Evolutionary conservation across 2,113 vertebrate genomes (phyloP).

Genomic region (Dolichallabes microphthalmus): DNA sequence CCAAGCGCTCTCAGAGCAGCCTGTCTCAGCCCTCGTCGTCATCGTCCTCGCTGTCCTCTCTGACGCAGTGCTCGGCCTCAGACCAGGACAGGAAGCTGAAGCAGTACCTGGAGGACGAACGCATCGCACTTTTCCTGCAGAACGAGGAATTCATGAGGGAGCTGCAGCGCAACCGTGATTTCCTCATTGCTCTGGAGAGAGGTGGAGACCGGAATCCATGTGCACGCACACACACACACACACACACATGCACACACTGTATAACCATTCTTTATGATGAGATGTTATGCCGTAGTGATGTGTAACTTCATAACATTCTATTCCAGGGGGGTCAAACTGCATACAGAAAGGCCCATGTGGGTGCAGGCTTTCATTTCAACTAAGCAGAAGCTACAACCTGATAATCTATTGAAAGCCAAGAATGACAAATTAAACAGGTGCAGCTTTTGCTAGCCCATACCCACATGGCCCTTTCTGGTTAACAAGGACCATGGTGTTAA

Average conservation of each 20-base stretch:
- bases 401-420: no score
- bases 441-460: no score
- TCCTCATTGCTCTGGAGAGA: conserved; percentile 92
- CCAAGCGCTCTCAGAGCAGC: conserved; percentile 68
- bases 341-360: no score
- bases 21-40: conserved; percentile 67
- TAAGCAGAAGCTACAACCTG: no score
- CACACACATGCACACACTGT: background rate
- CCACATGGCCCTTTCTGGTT: no score
- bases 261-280: background rate
- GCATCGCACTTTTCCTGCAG: conserved; percentile 94
- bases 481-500: background rate
- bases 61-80: conserved; percentile 57
- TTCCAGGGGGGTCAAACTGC: no score
- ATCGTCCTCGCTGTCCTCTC: conserved; percentile 64
- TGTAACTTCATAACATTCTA: no score
- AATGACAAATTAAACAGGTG: no score
- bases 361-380: no score
- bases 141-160: conserved; percentile 98
- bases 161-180: conserved; percentile 92
- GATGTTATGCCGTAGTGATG: no score
- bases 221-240: background rate
- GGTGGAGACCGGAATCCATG: conserved; percentile 65
- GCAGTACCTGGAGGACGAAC: conserved; percentile 94
- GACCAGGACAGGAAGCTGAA: conserved; percentile 90